Evolutionary conservation across 2,113 vertebrate species (phyloP).

Genomic region (Oxyura jamaicensis): DNA sequence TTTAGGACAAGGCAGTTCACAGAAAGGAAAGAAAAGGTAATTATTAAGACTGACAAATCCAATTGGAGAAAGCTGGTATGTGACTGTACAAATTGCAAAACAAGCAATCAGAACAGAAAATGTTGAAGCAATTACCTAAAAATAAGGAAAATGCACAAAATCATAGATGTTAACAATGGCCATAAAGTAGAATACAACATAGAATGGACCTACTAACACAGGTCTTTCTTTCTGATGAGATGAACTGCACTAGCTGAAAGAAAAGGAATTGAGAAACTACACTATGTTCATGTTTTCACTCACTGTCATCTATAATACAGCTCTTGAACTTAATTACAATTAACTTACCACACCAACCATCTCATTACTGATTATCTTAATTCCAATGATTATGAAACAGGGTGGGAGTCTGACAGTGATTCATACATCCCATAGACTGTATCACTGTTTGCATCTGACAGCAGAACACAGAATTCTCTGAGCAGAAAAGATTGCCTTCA

Average conservation of each 20-base stretch:
- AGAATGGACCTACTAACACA: neutral
- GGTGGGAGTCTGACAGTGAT: slow-evolving; percentile 24
- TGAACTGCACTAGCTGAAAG: neutral
- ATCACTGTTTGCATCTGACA: neutral
- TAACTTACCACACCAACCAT: slow-evolving; percentile 47
- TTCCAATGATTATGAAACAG: slow-evolving; percentile 39
- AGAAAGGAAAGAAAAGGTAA: slow-evolving; percentile 26
- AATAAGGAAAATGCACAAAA: neutral
- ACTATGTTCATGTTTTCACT: slow-evolving; percentile 9
- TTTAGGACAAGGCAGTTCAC: slow-evolving; percentile 13
- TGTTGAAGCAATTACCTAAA: neutral
- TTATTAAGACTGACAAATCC: slow-evolving; percentile 35
- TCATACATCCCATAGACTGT: slow-evolving; percentile 20
- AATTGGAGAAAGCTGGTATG: neutral
- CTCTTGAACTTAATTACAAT: slow-evolving; percentile 39
- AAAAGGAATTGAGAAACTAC: neutral
- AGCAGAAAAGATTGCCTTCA: slow-evolving; percentile 5
- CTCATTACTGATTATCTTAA: slow-evolving; percentile 54
- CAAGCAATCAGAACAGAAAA: slow-evolving; percentile 3
- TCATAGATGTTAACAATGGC: neutral
- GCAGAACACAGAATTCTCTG: neutral
- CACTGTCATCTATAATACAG: slow-evolving; percentile 9
- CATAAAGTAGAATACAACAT: neutral
- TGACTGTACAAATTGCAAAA: slow-evolving; percentile 7
- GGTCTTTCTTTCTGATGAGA: neutral